Evolutionary conservation across 2,888 invertebrate genomes (phyloP).

Genomic region (Drosophila melanocephala): DNA sequence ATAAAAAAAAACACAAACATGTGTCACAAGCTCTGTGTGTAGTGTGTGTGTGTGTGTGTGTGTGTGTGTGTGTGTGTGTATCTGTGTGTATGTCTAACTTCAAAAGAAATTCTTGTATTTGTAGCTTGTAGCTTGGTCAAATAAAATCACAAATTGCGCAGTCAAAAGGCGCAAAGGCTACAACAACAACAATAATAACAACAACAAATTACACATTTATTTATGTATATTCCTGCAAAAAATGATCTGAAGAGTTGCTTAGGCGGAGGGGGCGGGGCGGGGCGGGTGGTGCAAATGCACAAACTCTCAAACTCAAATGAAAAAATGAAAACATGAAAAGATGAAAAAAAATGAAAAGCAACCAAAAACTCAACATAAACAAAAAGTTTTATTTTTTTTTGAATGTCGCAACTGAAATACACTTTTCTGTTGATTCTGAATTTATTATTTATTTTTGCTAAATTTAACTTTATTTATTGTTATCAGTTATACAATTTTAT

Average conservation of each 20-base stretch:
- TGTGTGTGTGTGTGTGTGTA: not conserved
- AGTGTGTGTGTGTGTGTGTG: not conserved
- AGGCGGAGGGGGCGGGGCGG: not conserved
- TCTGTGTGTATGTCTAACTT: constrained; percentile 33
- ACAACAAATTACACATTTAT: constrained; percentile 38
- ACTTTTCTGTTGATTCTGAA: not conserved
- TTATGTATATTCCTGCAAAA: constrained; percentile 48
- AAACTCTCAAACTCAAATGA: constrained; percentile 12
- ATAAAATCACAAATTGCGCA: constrained; percentile 49
- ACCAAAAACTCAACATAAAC: not conserved
- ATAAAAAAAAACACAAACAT: constrained; percentile 21
- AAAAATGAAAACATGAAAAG: no score
- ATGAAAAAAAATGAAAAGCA: not conserved
- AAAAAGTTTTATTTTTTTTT: not conserved
- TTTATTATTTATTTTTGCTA: not conserved
- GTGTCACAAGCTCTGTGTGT: constrained; percentile 10
- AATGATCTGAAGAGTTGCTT: constrained; percentile 37
- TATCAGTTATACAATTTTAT: not conserved
- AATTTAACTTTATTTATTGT: not conserved
- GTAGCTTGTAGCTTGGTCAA: constrained; percentile 42
- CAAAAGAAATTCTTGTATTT: constrained; percentile 53
- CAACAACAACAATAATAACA: constrained; percentile 9
- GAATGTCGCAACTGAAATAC: not conserved
- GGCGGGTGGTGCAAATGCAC: constrained; percentile 11
- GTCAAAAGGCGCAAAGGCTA: constrained; percentile 48